Conservation (phyloP, 2,888 invertebrate genomes). For the Chrysolina americana region DNA sequence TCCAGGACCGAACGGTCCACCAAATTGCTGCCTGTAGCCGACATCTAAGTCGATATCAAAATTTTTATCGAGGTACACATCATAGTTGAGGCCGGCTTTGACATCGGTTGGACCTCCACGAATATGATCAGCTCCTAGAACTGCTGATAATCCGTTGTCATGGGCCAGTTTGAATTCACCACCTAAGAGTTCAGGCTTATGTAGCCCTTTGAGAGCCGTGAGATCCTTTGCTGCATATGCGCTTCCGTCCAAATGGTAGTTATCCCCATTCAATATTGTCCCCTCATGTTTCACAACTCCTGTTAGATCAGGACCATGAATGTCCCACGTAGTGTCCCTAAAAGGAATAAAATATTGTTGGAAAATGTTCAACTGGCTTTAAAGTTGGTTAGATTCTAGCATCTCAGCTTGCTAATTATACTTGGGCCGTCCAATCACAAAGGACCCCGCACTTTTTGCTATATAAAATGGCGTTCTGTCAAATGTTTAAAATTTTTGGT, state of each 20-base stretch:
- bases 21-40: constrained; percentile 52
- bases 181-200: constrained; percentile 50
- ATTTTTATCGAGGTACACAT: constrained; percentile 51
- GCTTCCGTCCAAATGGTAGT: constrained; percentile 51
- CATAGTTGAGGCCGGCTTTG: constrained; percentile 48
- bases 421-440: too few species aligned
- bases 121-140: constrained; percentile 49
- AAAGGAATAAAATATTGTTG: neutral
- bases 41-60: constrained; percentile 51
- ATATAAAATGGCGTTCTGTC: too few species aligned
- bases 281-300: constrained; percentile 48
- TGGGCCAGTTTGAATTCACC: constrained; percentile 53
- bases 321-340: constrained; percentile 29
- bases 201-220: constrained; percentile 27
- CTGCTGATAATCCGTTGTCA: constrained; percentile 48
- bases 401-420: too few species aligned
- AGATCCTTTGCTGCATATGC: constrained; percentile 54
- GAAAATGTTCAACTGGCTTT: too few species aligned
- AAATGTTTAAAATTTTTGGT: too few species aligned
- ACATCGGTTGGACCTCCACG: constrained; percentile 52
- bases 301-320: neutral
- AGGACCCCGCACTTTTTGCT: too few species aligned
- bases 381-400: too few species aligned
- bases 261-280: constrained; percentile 50
- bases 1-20: constrained; percentile 51